Evolutionary conservation across 2,888 invertebrate genomes (phyloP).

Genomic region (Macrosiphum euphorbiae): DNA sequence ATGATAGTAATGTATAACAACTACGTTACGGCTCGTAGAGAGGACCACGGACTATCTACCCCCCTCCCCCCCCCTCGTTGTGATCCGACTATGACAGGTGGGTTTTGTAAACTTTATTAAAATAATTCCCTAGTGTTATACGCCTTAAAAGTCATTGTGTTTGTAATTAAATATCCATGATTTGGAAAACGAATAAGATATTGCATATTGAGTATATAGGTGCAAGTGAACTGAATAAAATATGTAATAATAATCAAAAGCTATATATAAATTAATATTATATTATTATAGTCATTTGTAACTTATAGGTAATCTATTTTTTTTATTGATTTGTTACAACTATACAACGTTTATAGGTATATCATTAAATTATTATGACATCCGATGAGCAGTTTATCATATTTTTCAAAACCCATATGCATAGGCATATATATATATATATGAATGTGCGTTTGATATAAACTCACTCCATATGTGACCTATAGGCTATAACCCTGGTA

Average conservation of each 20-base stretch:
- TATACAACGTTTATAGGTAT: neutral
- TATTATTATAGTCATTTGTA: neutral
- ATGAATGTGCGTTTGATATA: neutral
- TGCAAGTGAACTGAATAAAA: neutral
- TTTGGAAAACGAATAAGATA: neutral
- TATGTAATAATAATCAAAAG: neutral
- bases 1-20: no score
- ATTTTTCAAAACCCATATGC: neutral
- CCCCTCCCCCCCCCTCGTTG: no score
- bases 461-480: neutral
- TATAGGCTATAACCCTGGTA: neutral
- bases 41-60: no score
- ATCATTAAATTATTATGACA: neutral
- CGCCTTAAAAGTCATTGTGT: neutral
- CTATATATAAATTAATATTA: neutral
- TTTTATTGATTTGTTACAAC: neutral
- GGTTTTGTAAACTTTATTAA: neutral
- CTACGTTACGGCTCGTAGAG: no score
- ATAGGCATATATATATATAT: neutral
- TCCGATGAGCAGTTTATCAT: neutral
- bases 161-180: neutral
- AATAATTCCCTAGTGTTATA: neutral
- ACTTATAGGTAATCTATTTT: neutral
- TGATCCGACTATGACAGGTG: neutral
- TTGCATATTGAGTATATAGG: neutral